Conservation (phyloP, 2,888 invertebrate genomes). For the Polymixis lichenea region DNA sequence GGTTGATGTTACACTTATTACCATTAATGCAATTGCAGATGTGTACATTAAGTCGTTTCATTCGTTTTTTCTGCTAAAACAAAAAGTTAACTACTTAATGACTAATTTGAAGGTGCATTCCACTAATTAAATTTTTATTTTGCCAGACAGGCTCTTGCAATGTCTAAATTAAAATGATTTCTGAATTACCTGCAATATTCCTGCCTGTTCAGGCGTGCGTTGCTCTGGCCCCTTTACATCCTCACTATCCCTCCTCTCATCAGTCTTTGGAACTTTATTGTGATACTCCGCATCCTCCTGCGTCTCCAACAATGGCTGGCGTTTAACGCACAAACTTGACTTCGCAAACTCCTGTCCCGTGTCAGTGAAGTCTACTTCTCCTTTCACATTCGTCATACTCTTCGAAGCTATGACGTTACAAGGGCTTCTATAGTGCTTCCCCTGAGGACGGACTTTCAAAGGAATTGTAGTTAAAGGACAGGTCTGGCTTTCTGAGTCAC, state of each 20-base stretch:
- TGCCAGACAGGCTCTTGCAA: not conserved
- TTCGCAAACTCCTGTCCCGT: conserved; percentile 84
- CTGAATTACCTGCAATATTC: conserved; percentile 91
- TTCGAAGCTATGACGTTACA: conserved; percentile 90
- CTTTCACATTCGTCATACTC: conserved; percentile 92
- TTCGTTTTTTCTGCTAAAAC: not conserved
- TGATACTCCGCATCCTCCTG: conserved; percentile 86
- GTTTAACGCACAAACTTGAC: conserved; percentile 83
- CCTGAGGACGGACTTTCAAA: conserved; percentile 89
- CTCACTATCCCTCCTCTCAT: conserved; percentile 78
- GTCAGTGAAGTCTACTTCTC: conserved; percentile 85
- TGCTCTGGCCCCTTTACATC: conserved; percentile 80
- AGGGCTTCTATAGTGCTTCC: conserved; percentile 81
- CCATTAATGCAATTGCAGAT: conserved; percentile 7
- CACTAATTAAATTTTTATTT: not conserved
- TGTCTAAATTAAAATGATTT: not conserved
- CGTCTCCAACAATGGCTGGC: conserved; percentile 86
- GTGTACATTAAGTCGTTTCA: not conserved
- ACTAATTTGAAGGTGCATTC: conserved; percentile 9
- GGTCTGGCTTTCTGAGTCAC: conserved; percentile 91
- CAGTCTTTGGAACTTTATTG: conserved; percentile 89
- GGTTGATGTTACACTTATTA: conserved; percentile 25
- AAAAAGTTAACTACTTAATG: conserved; percentile 9
- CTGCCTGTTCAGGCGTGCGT: conserved; percentile 86
- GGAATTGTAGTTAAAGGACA: conserved; percentile 90